Base-by-base conservation (phyloP, 2,113 vertebrate genomes). In the Ictalurus furcatus region DNA sequence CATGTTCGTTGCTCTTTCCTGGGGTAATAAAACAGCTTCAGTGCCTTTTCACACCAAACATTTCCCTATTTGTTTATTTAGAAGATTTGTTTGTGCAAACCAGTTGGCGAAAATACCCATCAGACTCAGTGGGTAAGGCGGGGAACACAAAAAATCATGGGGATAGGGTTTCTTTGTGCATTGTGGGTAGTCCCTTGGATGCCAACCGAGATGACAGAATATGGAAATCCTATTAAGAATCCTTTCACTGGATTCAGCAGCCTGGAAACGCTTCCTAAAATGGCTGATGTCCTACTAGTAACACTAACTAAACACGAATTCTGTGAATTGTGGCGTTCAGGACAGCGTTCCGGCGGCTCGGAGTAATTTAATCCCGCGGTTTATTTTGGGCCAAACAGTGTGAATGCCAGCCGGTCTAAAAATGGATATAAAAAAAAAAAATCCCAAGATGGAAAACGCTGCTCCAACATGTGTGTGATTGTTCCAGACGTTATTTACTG, bases 321-420 rank as follows among this genome's bases (percentile, higher is more conserved):
- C 34, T 61, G 6, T 40, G 56, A 63, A 84, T 84, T 0, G 30
- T 61, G 30, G 56, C 1, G 30, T 37, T 83, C 81, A 61, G 56
- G 34, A 83, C 4, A 3, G 12, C 28, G 34, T 59, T 44, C 19
- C 1, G 80, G 58, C 56, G 14, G 81, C 58, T 61, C 34, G 5
- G 58, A 63, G 58, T 63, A 28, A 84, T 84, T 84, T 63, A 84
- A 63, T 63, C 58, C 19, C 5, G 11, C 30, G 0, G 81, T 84
- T 84, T 84, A 84, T 84, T 63, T 63, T 61, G 13, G 58, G 81
- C 81, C 81, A 84, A 84, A 84, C 59, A 17, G 44, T 44, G 59
- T 48, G 40, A 40, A 58, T 25, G 81, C 13, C 58, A 28, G 58
- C 81, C 44, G 58, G 25, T 28, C 81, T 61, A 61, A 63, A 84